Percentiles rank a stretch among this genome's conserved stretches.
Conservation (phyloP, 2,797 vertebrate species). For the Monodelphis domestica region DNA sequence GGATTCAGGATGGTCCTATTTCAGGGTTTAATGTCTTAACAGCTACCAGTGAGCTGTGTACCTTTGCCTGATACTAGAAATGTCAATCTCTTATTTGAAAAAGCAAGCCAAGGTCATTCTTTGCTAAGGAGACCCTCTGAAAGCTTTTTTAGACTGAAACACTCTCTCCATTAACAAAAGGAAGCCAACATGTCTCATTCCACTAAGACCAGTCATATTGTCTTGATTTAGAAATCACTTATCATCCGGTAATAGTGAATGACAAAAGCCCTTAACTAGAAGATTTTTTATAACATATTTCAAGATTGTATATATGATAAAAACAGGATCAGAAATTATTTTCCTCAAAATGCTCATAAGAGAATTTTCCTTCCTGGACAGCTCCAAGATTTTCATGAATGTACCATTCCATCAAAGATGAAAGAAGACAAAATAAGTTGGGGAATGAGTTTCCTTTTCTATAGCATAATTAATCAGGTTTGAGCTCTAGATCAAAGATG, state of each 20-base stretch:
- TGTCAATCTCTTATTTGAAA: background rate
- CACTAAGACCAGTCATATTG: background rate
- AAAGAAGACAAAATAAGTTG: background rate
- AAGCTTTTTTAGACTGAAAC: background rate
- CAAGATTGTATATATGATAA: background rate
- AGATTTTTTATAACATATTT: background rate
- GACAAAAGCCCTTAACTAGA: background rate
- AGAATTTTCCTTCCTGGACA: slow-evolving; percentile 10
- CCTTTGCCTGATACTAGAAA: background rate
- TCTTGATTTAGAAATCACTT: background rate
- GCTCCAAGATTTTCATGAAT: background rate
- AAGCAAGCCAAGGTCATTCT: background rate
- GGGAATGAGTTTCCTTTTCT: background rate
- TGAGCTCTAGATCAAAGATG: background rate
- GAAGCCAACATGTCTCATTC: background rate
- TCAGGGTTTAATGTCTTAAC: background rate
- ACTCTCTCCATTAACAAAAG: background rate
- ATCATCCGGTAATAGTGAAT: background rate
- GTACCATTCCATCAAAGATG: background rate
- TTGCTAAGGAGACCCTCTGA: slow-evolving; percentile 11
- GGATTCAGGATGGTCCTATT: background rate
- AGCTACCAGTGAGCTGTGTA: background rate
- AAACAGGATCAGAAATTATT: background rate
- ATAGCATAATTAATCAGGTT: background rate
- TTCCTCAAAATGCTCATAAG: background rate